Evolutionary conservation across 2,888 invertebrate species (phyloP), one percentile per base, ranked within the genome.

Genomic region (Bembecia ichneumoniformis): DNA sequence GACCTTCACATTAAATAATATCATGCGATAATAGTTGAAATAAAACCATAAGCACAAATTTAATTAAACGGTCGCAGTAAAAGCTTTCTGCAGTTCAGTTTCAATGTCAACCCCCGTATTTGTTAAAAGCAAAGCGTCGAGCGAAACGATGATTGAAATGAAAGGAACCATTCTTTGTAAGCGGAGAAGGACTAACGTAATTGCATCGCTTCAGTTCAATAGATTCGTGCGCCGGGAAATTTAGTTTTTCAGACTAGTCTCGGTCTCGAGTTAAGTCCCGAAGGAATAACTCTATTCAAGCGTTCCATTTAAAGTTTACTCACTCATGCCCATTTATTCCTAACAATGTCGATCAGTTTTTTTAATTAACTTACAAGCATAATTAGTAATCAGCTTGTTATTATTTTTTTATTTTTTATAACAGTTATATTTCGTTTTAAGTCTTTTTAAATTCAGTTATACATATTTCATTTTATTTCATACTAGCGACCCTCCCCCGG

Each of bases 341-440:
- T 7, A 16, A 44, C 40, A 70, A 64, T 63, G 64, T 60, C 66
- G 67, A 70, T 66, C 51, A 51, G 52, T 47, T 66, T 64, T 55
- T 58, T 62, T 65, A 71, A 69, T 68, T 65, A 65, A 68, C 64
- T 66, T 62, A n/a, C 69, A 62, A 62, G 64, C 65, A 40, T 40
- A 40, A 40, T 7, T 13, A 28, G 9, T 28, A 28, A 2, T 28
- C 28, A 7, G 9, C 28, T n/a, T n/a, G n/a, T n/a, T 28, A 28
- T 28, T 28, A 28, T 9, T 28, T 28, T 9, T n/a, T n/a, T n/a
- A n/a, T n/a, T n/a, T n/a, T n/a, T n/a, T n/a, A n/a, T n/a, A n/a
- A n/a, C n/a, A n/a, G n/a, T n/a, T n/a, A n/a, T n/a, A n/a, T n/a
- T n/a, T n/a, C n/a, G n/a, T n/a, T n/a, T n/a, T n/a, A n/a, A n/a